A percentile compares a stretch with the other conserved stretches of the same genome.
Evolutionary conservation across 2,797 vertebrate genomes (phyloP).

Genomic region (Salmo trutta): DNA sequence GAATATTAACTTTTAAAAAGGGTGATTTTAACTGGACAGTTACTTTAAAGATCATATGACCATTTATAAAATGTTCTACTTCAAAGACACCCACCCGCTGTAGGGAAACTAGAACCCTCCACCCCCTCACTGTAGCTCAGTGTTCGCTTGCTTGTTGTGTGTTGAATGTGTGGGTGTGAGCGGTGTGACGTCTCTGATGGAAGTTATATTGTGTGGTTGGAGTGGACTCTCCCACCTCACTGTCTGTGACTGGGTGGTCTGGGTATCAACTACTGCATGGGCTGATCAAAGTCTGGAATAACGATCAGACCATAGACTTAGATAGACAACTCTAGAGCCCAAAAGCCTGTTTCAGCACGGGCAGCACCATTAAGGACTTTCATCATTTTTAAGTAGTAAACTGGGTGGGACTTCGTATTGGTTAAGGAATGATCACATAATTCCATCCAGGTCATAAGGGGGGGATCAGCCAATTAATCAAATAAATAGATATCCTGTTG

Average conservation of each 20-base stretch:
- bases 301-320: no score
- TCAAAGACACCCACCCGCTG: not conserved
- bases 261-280: no score
- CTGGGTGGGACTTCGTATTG: no score
- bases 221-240: constrained; percentile 27
- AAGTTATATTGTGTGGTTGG: constrained; percentile 18
- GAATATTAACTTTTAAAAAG: not conserved
- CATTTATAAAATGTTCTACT: not conserved
- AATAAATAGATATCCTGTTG: not conserved
- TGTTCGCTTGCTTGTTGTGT: not conserved
- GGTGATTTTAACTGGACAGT: not conserved
- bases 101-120: not conserved
- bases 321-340: no score
- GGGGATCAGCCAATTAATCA: not conserved
- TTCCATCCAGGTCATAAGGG: no score
- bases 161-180: constrained; percentile 27
- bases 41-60: not conserved
- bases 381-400: no score
- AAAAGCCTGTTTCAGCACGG: no score
- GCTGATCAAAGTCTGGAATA: no score
- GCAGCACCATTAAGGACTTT: no score
- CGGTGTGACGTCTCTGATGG: constrained; percentile 48
- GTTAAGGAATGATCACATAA: no score
- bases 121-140: not conserved
- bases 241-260: not conserved